These are phyloP conservation scores for Myodes glareolus DNA, from an alignment of 2,113 vertebrate species.

Conservation along the genomic window DNA sequence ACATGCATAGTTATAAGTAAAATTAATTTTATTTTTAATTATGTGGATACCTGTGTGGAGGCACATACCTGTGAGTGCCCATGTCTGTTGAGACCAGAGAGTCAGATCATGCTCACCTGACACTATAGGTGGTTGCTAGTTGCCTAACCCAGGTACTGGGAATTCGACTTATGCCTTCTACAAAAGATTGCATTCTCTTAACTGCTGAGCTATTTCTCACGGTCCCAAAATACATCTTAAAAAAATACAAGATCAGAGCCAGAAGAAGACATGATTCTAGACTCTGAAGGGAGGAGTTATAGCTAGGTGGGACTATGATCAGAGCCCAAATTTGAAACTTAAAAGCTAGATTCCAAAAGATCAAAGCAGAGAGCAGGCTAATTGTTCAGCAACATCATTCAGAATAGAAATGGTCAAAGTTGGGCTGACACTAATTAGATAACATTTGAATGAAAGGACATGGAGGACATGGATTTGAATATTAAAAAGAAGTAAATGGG, in stretches of 20 bases:
- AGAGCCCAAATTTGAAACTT: neutral
- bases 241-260: neutral
- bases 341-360: neutral
- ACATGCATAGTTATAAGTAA: neutral
- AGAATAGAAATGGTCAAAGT: neutral
- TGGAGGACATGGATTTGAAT: neutral
- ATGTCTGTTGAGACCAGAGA: neutral
- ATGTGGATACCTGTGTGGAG: neutral
- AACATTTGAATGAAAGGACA: neutral
- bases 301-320: neutral
- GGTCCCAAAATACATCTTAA: neutral
- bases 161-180: neutral
- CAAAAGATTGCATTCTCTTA: neutral
- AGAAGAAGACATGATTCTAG: neutral
- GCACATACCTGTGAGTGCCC: neutral
- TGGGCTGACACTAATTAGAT: neutral
- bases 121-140: neutral
- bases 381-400: neutral
- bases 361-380: neutral
- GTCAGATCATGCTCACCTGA: neutral
- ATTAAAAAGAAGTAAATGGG: neutral
- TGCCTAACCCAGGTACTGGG: neutral
- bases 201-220: neutral
- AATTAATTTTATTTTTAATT: neutral
- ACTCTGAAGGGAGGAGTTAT: neutral